Evolutionary conservation across 2,888 invertebrate species (phyloP).

Genomic region (Flexamia atlantica): DNA sequence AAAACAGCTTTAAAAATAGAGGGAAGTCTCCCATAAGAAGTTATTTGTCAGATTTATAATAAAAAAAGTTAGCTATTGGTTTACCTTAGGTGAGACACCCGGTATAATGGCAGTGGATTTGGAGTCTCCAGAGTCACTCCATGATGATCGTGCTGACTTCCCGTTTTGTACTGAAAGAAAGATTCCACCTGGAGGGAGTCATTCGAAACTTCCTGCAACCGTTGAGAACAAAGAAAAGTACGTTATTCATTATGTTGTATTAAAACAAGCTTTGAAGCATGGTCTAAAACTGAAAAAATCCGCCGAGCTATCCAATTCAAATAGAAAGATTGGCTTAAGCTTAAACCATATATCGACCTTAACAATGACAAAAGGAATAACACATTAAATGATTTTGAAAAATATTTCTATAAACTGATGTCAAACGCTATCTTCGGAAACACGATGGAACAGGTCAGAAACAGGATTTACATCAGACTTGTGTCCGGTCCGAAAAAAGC

Average conservation of each 20-base stretch:
- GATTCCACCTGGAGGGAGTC: neutral
- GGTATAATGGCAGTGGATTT: conserved; percentile 11
- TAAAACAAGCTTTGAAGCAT: conserved; percentile 1
- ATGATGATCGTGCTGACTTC: neutral
- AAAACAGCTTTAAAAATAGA: too few relatives aligned
- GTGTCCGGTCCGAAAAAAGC: neutral
- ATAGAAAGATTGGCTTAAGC: neutral
- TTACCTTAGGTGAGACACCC: too few relatives aligned
- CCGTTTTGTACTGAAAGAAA: neutral
- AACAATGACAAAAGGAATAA: neutral
- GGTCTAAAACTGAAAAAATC: neutral
- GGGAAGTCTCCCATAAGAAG: too few relatives aligned
- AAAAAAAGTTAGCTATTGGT: too few relatives aligned
- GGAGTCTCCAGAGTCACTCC: neutral
- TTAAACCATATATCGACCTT: neutral
- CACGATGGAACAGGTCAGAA: neutral
- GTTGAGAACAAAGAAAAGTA: conserved; percentile 7
- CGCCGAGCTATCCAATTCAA: neutral
- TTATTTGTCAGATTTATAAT: too few relatives aligned
- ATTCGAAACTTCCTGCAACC: neutral
- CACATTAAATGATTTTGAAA: neutral
- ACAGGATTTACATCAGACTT: neutral
- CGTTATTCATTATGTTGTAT: neutral
- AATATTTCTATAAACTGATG: neutral
- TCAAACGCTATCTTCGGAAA: neutral